A percentile compares a stretch with the other conserved stretches of the same genome.
Evolutionary conservation across 2,113 vertebrate species (phyloP).

Genomic region (Tragelaphus scriptus): DNA sequence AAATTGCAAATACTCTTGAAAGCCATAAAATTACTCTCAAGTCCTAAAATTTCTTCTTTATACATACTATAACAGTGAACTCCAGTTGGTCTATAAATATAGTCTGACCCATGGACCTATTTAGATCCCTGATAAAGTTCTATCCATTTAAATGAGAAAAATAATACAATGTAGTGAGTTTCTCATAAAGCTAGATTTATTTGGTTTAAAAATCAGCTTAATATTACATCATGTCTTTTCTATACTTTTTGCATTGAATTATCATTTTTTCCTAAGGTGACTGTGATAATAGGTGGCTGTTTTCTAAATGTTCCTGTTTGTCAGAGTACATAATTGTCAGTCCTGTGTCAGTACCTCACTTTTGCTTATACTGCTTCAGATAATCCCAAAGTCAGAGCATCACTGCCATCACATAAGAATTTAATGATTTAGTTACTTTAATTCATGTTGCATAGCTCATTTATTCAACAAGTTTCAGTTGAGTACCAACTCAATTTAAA

Average conservation of each 20-base stretch:
- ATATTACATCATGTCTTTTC: background rate
- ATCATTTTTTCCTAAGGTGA: background rate
- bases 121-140: background rate
- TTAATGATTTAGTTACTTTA: background rate
- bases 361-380: background rate
- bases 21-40: background rate
- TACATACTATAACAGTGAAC: background rate
- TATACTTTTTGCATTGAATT: background rate
- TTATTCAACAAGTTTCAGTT: background rate
- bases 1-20: background rate
- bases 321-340: background rate
- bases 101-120: background rate
- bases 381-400: background rate
- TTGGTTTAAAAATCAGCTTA: background rate
- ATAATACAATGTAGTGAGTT: background rate
- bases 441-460: background rate
- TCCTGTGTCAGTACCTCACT: background rate
- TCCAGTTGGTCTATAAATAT: background rate
- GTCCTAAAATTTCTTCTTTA: background rate
- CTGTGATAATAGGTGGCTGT: background rate
- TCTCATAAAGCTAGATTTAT: background rate
- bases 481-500: background rate
- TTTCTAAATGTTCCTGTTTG: background rate
- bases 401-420: background rate
- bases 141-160: background rate